Base-by-base conservation (phyloP, 2,113 vertebrate species). In the Grammomys dolichurus region DNA sequence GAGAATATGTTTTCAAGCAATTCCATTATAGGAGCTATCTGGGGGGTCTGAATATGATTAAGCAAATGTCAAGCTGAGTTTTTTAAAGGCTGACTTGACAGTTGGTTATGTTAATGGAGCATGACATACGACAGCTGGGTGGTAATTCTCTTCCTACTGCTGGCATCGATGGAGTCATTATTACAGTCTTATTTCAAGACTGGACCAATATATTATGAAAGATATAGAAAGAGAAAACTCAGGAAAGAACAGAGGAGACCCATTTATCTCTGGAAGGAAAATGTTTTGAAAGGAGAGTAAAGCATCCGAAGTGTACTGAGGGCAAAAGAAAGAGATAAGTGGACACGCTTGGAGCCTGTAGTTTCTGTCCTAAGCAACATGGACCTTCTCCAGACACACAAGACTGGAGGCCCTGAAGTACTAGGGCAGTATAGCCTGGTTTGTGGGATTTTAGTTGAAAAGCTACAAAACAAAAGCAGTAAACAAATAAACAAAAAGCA, bases 141-240 rank as follows among this genome's bases (percentile, higher is more conserved):
- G 86, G 63, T 94, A 96, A 96, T 96, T 96, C 96, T 92, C 95
- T 89, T 94, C 17, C 96, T 93, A n/a, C 92, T 97, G 93, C 80
- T 95, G 91, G 95, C 81, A 87, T 22, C 72, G 97, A 93, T 87
- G 33, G 89, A 94, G 92, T 85, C 89, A 81, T 96, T 93, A 94
- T 87, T 95, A 54, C 73, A 46, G 60, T 94, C 89, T 75, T 89
- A 70, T 92, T 97, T 97, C 93, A 92, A 97, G 92, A 87, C 94
- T 92, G 51, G 69, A 48, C 60, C 82, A 86, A 92, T 89, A 75
- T 76, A 56, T 72, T 58, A 90, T 75, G 69, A 86, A 93, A 96
- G 95, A 31, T 1, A 24, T n/a, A 43, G 95, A 70, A 96, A 87
- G 89, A 89, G 89, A 88, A 95, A 95, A 92, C 75, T 80, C 89